phyloP scores from a whole-genome alignment of 2,888 invertebrate species.

The Erpobdella octoculata region DNA sequence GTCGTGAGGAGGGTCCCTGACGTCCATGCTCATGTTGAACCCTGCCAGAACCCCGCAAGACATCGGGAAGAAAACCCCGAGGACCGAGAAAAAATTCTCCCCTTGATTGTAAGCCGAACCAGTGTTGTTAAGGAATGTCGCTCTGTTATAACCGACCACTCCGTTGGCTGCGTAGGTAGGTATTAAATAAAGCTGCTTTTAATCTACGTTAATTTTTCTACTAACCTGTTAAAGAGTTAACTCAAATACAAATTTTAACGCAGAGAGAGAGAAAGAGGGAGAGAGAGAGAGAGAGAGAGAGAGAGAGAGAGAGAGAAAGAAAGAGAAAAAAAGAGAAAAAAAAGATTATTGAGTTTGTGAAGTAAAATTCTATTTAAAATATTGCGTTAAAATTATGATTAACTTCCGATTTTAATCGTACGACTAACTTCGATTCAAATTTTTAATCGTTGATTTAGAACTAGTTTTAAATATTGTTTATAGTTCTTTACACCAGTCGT shows the following conservation, averaged over 20 bases:
- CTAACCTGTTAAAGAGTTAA: background rate
- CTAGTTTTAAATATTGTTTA: too few relatives aligned
- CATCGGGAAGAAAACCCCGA: slow-evolving; percentile 28
- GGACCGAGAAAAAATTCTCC: slow-evolving; percentile 26
- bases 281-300: slow-evolving; percentile 16
- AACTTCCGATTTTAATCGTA: too few relatives aligned
- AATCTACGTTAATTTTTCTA: background rate
- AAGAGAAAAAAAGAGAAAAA: background rate
- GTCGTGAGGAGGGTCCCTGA: slow-evolving; percentile 19
- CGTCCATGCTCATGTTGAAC: slow-evolving; percentile 27
- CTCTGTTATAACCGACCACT: slow-evolving; percentile 23
- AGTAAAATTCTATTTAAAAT: too few relatives aligned
- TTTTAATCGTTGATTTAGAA: too few relatives aligned
- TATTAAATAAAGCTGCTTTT: background rate
- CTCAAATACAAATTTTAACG: too few relatives aligned
- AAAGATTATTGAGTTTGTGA: too few relatives aligned
- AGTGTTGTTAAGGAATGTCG: background rate
- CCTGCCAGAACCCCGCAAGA: slow-evolving; percentile 27
- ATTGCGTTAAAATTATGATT: too few relatives aligned
- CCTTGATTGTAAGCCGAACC: background rate
- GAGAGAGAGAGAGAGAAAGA: slow-evolving; percentile 13
- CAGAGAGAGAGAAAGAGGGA: too few relatives aligned
- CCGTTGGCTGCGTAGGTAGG: slow-evolving; percentile 8
- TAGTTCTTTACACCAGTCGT: too few relatives aligned
- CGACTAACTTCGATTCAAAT: too few relatives aligned